Conservation (phyloP, 2,888 invertebrate species). For the Panopea generosa region DNA sequence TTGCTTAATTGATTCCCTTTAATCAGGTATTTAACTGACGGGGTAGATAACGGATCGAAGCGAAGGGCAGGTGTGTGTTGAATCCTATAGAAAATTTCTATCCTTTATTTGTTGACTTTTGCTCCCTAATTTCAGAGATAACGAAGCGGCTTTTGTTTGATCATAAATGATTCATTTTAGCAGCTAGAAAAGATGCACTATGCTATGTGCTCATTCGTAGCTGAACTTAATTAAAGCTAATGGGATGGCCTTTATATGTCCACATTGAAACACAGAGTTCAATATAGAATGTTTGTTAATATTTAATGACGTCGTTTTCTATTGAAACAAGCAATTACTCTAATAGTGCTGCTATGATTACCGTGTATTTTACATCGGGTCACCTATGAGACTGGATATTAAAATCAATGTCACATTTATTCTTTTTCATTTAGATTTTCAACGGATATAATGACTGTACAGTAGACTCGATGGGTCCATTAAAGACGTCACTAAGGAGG, state of each 20-base stretch:
- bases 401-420: neutral
- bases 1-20: conserved; percentile 52
- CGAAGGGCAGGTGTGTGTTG: conserved; percentile 41
- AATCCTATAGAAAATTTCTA: conserved; percentile 21
- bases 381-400: conserved; percentile 5
- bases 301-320: conserved; percentile 43
- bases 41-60: conserved; percentile 26
- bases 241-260: conserved; percentile 49
- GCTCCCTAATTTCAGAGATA: conserved; percentile 45
- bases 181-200: neutral
- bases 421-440: neutral
- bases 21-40: conserved; percentile 44
- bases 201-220: neutral
- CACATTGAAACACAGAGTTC: conserved; percentile 13
- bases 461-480: too few species aligned
- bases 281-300: conserved; percentile 33
- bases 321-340: conserved; percentile 35
- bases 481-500: too few species aligned
- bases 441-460: too few species aligned
- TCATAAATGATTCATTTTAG: conserved; percentile 36
- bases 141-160: conserved; percentile 28
- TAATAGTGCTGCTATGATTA: conserved; percentile 24
- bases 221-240: conserved; percentile 48
- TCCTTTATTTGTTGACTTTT: conserved; percentile 54
- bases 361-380: conserved; percentile 4